phyloP scores from a whole-genome alignment of 2,113 vertebrate genomes.

The Hiodon alosoides region DNA sequence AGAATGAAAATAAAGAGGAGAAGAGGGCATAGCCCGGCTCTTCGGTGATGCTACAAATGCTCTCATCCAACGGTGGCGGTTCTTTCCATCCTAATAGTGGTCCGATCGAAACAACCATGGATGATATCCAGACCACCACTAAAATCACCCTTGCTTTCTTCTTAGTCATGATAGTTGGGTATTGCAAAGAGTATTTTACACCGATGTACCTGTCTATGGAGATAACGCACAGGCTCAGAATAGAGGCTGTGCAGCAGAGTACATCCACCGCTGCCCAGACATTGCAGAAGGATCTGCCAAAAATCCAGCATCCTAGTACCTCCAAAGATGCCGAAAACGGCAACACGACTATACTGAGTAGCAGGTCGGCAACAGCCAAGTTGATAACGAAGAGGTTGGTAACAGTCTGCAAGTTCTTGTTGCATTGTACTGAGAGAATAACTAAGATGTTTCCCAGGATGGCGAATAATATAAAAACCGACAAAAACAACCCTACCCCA shows the following conservation, averaged over 20 bases:
- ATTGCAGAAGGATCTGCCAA: constrained; percentile 24
- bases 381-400: constrained; percentile 30
- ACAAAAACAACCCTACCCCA: background rate
- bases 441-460: constrained; percentile 1
- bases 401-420: constrained; percentile 21
- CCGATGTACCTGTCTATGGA: constrained; percentile 28
- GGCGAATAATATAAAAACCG: constrained; percentile 13
- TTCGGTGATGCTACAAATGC: constrained; percentile 70
- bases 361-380: constrained; percentile 27
- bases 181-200: constrained; percentile 20
- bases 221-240: constrained; percentile 28
- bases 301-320: constrained; percentile 23
- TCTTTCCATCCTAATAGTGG: constrained; percentile 78
- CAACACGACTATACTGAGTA: constrained; percentile 22
- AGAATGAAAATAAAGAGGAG: constrained; percentile 77
- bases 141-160: constrained; percentile 10
- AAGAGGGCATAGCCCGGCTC: constrained; percentile 75
- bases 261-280: constrained; percentile 23
- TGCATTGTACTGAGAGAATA: constrained; percentile 10
- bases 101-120: constrained; percentile 60
- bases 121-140: constrained; percentile 13
- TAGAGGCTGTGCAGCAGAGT: constrained; percentile 20
- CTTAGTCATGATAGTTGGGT: constrained; percentile 18
- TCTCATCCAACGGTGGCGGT: constrained; percentile 60
- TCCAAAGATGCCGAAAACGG: constrained; percentile 25